phyloP scores from a whole-genome alignment of 2,113 vertebrate species.

The Odontesthes bonariensis region DNA sequence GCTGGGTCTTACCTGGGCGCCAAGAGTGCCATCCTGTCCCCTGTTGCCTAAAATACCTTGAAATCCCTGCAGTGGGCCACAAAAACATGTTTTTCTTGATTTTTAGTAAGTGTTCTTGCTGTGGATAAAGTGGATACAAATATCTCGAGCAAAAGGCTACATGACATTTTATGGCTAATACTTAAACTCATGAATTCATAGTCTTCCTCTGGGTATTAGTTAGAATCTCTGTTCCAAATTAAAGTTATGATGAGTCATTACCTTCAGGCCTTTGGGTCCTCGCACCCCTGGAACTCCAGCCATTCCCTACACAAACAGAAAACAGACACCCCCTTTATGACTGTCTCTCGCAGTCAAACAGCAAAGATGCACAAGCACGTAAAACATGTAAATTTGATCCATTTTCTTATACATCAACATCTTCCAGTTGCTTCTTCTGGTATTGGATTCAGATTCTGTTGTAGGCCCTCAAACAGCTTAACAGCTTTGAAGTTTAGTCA shows the following conservation, averaged over 20 bases:
- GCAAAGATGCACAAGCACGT: background rate
- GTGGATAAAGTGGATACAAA: background rate
- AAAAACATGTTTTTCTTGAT: background rate
- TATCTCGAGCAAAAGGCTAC: background rate
- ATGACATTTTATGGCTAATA: background rate
- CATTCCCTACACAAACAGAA: slow-evolving; percentile 70
- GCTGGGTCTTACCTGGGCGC: slow-evolving; percentile 65
- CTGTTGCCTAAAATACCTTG: slow-evolving; percentile 68
- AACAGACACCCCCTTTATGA: background rate
- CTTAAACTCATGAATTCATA: too few species aligned
- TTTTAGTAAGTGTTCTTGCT: background rate
- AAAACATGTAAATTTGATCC: too few species aligned
- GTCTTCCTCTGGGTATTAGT: too few species aligned
- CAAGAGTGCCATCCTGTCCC: slow-evolving; percentile 76
- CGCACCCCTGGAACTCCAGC: slow-evolving; percentile 62
- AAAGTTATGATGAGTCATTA: background rate
- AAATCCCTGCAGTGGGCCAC: slow-evolving; percentile 68
- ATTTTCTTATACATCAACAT: too few species aligned
- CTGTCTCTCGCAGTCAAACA: background rate
- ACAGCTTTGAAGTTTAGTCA: too few species aligned
- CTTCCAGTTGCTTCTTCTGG: too few species aligned
- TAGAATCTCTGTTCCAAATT: background rate
- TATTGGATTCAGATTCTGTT: too few species aligned
- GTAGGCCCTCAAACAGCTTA: too few species aligned
- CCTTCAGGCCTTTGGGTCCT: slow-evolving; percentile 81